Percentiles rank a stretch among this genome's conserved stretches.
Evolutionary conservation across 2,113 vertebrate genomes (phyloP).

Genomic region (Lonchura striata): DNA sequence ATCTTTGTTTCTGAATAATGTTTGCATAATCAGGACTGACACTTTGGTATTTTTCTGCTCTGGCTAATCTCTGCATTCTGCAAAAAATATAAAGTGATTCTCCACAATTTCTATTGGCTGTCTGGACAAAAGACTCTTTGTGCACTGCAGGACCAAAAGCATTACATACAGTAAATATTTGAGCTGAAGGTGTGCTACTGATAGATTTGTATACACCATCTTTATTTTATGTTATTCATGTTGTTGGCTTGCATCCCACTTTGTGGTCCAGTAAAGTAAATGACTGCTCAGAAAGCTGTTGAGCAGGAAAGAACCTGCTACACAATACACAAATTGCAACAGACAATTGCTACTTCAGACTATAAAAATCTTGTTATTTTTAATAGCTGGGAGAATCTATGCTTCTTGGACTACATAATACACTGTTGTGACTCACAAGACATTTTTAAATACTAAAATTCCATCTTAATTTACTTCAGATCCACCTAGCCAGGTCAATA

Average conservation of each 20-base stretch:
- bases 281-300: neutral
- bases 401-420: neutral
- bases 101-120: neutral
- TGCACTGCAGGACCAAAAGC: constrained; percentile 1
- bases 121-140: constrained; percentile 41
- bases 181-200: constrained; percentile 45
- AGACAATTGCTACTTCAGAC: neutral
- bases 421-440: neutral
- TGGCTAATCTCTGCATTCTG: constrained; percentile 3
- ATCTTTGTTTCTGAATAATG: neutral
- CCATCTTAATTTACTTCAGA: neutral
- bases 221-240: neutral
- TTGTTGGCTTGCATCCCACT: neutral
- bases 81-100: neutral
- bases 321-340: neutral
- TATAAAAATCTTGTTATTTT: constrained; percentile 9
- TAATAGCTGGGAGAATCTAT: neutral
- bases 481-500: neutral
- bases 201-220: constrained; percentile 10
- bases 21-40: constrained; percentile 9
- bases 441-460: neutral
- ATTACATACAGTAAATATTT: constrained; percentile 52
- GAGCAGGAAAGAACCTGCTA: neutral
- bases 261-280: neutral
- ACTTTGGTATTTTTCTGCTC: neutral